Base-by-base conservation (phyloP, 2,888 invertebrate genomes). In the Sarcophaga subvicina region DNA sequence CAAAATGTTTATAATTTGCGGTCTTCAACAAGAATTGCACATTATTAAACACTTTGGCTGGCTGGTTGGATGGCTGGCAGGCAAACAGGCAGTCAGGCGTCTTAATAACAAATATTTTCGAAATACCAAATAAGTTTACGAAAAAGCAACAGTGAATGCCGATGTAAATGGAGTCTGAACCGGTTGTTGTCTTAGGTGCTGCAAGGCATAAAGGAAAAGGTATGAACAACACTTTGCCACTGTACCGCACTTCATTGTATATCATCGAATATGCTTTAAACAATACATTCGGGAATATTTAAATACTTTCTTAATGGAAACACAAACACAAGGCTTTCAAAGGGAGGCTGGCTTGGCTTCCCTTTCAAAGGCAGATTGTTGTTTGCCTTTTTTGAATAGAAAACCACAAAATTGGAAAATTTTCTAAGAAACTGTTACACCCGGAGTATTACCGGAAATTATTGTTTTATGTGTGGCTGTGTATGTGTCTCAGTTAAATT, bases 1-100 rank as follows among this genome's bases (percentile, higher is more conserved):
- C 80, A 84, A 87, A 87, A 81, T 87, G 83, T 75, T 81, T 87
- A 81, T 81, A 87, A 84, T 81, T 81, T 87, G 86, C 64, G 83
- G 80, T 60, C 45, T 49, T 79, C 54, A 81, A 20, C 78, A n/a
- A 64, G 54, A 86, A 73, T 37, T 62, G 10, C 73, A 54, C 45
- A 71, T 49, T 70, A 54, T 20, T 54, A 77, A 17, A 54, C 45
- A 64, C 47, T 25, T 37, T 37, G 37, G 37, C 37, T 37, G 27
- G 27, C 3, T 27, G 27, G 27, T 4, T 27, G 37, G 37, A 0
- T 2, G 37, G 37, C 37, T 37, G 37, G 37, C 6, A 37, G 37
- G 37, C 37, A 37, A 37, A 37, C 37, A 37, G 37, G 37, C 37
- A 64, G 37, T 37, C 37, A 37, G 37, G 37, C 37, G 37, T 37